A percentile compares a stretch with the other conserved stretches of the same genome.
These are phyloP conservation scores for Ifrita kowaldi DNA, from an alignment of 2,113 vertebrate genomes.

Conservation along the genomic window DNA sequence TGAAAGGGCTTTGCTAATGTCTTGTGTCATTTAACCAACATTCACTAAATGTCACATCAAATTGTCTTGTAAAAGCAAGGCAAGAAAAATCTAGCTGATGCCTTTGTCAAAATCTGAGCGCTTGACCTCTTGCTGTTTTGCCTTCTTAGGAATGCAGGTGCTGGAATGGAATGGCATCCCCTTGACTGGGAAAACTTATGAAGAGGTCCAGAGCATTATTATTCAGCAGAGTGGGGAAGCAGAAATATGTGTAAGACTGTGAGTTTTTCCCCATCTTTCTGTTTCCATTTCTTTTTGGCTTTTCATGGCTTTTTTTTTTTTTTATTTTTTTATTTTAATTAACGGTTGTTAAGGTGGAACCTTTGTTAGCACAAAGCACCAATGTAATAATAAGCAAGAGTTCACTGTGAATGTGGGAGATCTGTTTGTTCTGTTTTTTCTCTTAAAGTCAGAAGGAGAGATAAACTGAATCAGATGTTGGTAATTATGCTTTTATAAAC, in stretches of 20 bases:
- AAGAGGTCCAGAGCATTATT: slow-evolving; percentile 94
- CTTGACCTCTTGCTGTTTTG: slow-evolving; percentile 24
- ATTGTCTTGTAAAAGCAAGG: not conserved
- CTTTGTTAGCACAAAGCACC: slow-evolving; percentile 56
- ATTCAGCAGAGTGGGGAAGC: slow-evolving; percentile 91
- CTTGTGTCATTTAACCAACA: not conserved
- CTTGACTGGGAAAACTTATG: slow-evolving; percentile 92
- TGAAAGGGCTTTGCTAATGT: not conserved
- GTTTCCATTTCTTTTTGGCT: slow-evolving; percentile 80
- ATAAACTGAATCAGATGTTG: slow-evolving; percentile 11
- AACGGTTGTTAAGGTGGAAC: slow-evolving; percentile 76
- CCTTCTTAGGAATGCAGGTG: slow-evolving; percentile 92
- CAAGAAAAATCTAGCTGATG: not conserved
- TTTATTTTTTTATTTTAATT: slow-evolving; percentile 48
- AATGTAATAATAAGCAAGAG: slow-evolving; percentile 26
- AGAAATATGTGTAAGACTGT: slow-evolving; percentile 99
- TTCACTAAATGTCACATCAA: not conserved
- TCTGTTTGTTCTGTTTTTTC: slow-evolving; percentile 29
- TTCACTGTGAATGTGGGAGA: slow-evolving; percentile 34
- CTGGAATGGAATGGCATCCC: slow-evolving; percentile 95
- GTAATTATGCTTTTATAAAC: not conserved
- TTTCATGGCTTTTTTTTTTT: slow-evolving; percentile 67
- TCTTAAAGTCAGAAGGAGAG: slow-evolving; percentile 18
- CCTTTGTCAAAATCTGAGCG: not conserved
- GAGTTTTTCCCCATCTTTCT: slow-evolving; percentile 85